Base-by-base conservation (phyloP, 2,113 vertebrate species). In the Chionomys nivalis region DNA sequence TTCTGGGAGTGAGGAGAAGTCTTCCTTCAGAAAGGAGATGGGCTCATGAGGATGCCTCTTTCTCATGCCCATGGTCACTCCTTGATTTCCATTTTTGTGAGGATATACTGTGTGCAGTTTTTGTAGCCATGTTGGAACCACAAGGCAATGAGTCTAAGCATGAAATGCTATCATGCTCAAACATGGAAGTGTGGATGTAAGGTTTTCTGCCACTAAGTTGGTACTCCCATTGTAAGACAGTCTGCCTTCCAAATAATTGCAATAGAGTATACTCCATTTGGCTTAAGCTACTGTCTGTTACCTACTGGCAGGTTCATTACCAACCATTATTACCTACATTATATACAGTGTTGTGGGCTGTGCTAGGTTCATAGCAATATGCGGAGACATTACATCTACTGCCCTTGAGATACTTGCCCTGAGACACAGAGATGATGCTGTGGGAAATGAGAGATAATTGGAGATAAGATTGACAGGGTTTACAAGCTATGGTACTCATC, bases 391-490 rank as follows among this genome's bases (percentile, higher is more conserved):
- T 0, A 1, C 3, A 26, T 49, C 61, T 14, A 13, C 55, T 61
- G 12, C 1, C 31, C 2, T 55, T 6, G 0, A 21, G 13, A 42
- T 19, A 7, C 19, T 14, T 24, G 26, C 16, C 23, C 5, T 0
- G 47, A 10, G 75, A 94, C 17, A 0, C 0, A 31, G 31, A n/a
- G n/a, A n/a, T n/a, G n/a, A 24, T 65, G 6, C 7, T 44, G 0
- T 47, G 55, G 75, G 72, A 63, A 55, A 42, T 36, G 28, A 14
- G 28, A 16, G 3, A 52, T 1, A 7, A 12, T 0, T 79, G 8
- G 23, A 70, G 33, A 39, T 63, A 23, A 13, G 13, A 63, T 0
- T 42, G 68, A 3, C 44, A 91, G 13, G 2, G 31, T 11, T 87
- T 42, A n/a, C 1, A 0, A 14, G 3, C 7, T 82, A 17, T 39